Evolutionary conservation across 2,113 vertebrate species (phyloP).

Genomic region (Oryzias curvinotus): DNA sequence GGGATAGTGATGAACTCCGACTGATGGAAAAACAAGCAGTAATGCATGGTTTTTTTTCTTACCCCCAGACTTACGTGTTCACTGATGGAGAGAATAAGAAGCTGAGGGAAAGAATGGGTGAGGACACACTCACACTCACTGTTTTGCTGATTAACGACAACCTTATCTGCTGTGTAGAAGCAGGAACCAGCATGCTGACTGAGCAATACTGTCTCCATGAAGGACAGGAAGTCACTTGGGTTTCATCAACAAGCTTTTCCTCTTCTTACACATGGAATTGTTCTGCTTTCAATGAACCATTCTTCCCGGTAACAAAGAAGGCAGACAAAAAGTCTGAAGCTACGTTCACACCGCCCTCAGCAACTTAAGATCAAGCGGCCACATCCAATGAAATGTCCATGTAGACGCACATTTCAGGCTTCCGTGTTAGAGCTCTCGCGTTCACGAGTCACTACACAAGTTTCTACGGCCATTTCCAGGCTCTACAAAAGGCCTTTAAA

Average conservation of each 20-base stretch:
- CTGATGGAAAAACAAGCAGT: background rate
- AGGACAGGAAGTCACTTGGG: slow-evolving; percentile 47
- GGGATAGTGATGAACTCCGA: background rate
- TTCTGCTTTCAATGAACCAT: slow-evolving; percentile 33
- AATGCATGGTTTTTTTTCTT: slow-evolving; percentile 18
- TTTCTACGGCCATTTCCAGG: too few species aligned
- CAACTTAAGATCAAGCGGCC: too few species aligned
- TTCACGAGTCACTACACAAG: too few species aligned
- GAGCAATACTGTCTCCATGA: slow-evolving; percentile 49
- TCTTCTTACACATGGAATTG: slow-evolving; percentile 23
- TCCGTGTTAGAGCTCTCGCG: too few species aligned
- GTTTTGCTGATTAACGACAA: slow-evolving; percentile 48
- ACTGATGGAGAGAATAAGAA: slow-evolving; percentile 87
- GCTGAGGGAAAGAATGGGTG: slow-evolving; percentile 85
- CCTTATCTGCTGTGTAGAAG: slow-evolving; percentile 36
- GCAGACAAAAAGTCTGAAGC: too few species aligned
- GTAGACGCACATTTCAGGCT: too few species aligned
- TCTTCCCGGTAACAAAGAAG: slow-evolving; percentile 5
- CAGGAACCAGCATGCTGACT: slow-evolving; percentile 57
- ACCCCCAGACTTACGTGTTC: slow-evolving; percentile 91
- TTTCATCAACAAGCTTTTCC: slow-evolving; percentile 31
- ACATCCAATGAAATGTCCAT: too few species aligned
- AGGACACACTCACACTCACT: slow-evolving; percentile 54
- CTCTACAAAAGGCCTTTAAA: too few species aligned
- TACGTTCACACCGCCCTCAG: too few species aligned